Base-by-base conservation (phyloP, 2,888 invertebrate genomes). In the Kuschelorhynchus macadamiae region DNA sequence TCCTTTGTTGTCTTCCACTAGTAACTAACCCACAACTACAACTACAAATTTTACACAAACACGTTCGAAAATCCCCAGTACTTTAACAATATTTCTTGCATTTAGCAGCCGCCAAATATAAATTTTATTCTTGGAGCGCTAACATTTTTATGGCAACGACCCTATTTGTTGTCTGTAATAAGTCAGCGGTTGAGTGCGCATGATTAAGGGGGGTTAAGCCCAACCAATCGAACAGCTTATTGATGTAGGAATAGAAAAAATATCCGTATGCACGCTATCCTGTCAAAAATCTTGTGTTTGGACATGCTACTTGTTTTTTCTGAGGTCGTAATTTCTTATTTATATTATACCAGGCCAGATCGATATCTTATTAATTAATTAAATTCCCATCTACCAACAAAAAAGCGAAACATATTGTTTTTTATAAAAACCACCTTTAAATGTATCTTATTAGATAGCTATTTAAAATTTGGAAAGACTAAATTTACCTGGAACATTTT, bases 111-210 rank as follows among this genome's bases (percentile, higher is more conserved):
- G 20, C 33, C 42, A 36, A 61, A 50, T 39, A 21, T 21, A 59
- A 39, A 49, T 42, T 63, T 50, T 21, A 46, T 41, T 47, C 52
- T 59, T 72, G 69, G 60, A 70, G 59, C 64, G 69, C 69, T 57
- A 72, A 71, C 72, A 59, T 72, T 25, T 75, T 70, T 74, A 72
- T 73, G 75, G 73, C 77, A 77, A 78, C 77, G 76, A 74, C 76
- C 75, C 72, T 73, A 74, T 75, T 75, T 75, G 71, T 74, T 76
- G 71, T 73, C 72, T 70, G 68, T 63, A 46, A 7, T 64, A 52
- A 21, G 17, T 25, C 7, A 25, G 25, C 25, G 25, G 20, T 7
- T 14, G n/a, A 63, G 12, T 65, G 70, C 67, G 71, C 71, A 67
- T 55, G 39, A 60, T 67, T 41, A 25, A 56, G 67, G 46, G 71